Conservation (phyloP, 2,888 invertebrate genomes). For the Pedicia rivosa region DNA sequence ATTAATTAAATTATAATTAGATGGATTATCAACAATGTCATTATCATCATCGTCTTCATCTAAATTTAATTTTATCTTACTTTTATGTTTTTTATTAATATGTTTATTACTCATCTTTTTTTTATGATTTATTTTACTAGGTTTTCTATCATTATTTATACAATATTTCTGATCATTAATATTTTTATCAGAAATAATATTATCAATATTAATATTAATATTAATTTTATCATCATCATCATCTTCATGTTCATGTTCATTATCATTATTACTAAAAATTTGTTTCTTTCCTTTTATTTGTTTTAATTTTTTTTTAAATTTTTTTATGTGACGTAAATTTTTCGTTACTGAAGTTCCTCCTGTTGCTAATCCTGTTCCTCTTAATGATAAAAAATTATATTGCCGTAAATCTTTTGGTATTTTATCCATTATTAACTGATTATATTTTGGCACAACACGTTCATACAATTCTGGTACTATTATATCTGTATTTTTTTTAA, state of each 20-base stretch:
- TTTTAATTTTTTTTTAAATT: not conserved
- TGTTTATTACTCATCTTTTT: not conserved
- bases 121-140: not conserved
- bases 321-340: too few relatives aligned
- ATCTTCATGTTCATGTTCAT: not conserved
- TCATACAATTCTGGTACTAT: not conserved
- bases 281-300: not conserved
- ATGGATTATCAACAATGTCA: not conserved
- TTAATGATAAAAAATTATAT: slow-evolving; percentile 13
- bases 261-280: not conserved
- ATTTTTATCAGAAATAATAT: slow-evolving; percentile 1
- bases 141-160: not conserved
- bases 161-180: not conserved
- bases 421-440: slow-evolving; percentile 20
- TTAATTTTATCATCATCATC: not conserved
- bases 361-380: not conserved
- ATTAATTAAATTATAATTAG: too few relatives aligned
- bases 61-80: not conserved
- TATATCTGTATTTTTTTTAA: slow-evolving; percentile 5
- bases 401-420: slow-evolving; percentile 24
- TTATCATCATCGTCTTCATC: not conserved
- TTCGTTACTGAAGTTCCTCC: not conserved
- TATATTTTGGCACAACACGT: slow-evolving; percentile 26
- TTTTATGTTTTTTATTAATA: not conserved
- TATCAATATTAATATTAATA: not conserved